Percentiles rank a stretch among this genome's conserved stretches.
Conservation (phyloP, 2,113 vertebrate species). For the Laticauda laticaudata region DNA sequence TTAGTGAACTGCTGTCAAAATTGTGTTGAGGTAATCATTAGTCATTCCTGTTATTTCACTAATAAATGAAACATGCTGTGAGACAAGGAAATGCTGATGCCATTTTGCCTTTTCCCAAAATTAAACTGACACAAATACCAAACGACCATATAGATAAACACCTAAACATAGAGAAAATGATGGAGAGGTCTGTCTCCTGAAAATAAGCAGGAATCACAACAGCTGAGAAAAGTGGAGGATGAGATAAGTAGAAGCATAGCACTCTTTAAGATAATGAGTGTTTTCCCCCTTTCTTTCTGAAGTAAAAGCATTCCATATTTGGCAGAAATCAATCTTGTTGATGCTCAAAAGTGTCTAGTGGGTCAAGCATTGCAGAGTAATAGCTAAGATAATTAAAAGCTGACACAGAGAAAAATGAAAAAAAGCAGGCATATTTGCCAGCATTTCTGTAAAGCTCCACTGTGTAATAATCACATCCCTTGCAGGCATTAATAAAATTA, state of each 20-base stretch:
- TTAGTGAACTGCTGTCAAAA: constrained; percentile 62
- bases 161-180: constrained; percentile 37
- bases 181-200: constrained; percentile 60
- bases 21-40: constrained; percentile 67
- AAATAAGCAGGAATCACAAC: constrained; percentile 34
- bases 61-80: constrained; percentile 62
- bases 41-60: constrained; percentile 67
- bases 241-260: not conserved
- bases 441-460: constrained; percentile 13
- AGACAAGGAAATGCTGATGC: constrained; percentile 55
- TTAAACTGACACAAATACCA: constrained; percentile 60
- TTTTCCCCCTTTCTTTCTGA: not conserved
- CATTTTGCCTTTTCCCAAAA: constrained; percentile 57
- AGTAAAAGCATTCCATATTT: constrained; percentile 17
- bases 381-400: constrained; percentile 48
- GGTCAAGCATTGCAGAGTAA: constrained; percentile 38
- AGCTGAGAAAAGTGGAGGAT: constrained; percentile 5
- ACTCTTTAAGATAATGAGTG: not conserved
- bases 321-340: not conserved
- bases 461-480: constrained; percentile 45
- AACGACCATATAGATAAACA: not conserved
- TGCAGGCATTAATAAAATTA: constrained; percentile 41
- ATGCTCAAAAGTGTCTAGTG: constrained; percentile 32
- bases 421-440: constrained; percentile 46
- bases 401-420: constrained; percentile 33